Conservation (phyloP, 2,888 invertebrate species). For the Epicampocera succincta region DNA sequence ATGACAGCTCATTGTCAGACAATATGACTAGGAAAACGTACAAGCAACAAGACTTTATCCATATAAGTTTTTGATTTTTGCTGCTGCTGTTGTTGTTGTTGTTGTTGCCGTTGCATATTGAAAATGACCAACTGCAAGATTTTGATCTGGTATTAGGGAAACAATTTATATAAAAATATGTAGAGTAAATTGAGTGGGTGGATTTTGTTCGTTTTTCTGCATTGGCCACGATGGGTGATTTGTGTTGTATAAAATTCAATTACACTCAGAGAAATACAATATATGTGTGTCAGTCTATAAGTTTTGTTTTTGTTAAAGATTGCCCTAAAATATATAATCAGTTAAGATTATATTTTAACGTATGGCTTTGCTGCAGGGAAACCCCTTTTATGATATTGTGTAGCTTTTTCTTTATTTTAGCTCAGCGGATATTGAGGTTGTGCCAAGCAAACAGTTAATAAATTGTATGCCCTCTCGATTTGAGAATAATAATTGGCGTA, state of each 20-base stretch:
- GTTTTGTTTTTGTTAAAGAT: too few species aligned
- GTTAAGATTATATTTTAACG: too few species aligned
- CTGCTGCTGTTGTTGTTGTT: conserved; percentile 8
- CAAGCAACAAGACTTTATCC: conserved; percentile 14
- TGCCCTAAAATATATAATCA: too few species aligned
- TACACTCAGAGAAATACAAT: conserved; percentile 1
- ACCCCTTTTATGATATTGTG: too few species aligned
- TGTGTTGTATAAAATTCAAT: conserved; percentile 3
- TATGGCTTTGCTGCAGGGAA: too few species aligned
- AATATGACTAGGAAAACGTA: conserved; percentile 55
- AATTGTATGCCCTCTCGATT: too few species aligned
- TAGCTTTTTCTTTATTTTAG: too few species aligned
- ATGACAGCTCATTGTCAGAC: conserved; percentile 67
- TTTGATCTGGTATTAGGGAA: conserved; percentile 51
- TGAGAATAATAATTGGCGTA: too few species aligned
- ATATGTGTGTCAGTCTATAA: not conserved
- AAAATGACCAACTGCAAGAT: conserved; percentile 57
- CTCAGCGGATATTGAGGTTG: too few species aligned
- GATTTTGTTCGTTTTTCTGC: not conserved
- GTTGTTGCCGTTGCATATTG: conserved; percentile 28
- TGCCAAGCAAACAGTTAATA: too few species aligned
- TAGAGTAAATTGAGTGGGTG: conserved; percentile 47
- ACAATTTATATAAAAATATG: conserved; percentile 41
- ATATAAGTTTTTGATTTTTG: not conserved
- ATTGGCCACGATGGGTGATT: conserved; percentile 38